A percentile compares a stretch with the other conserved stretches of the same genome.
Conservation (phyloP, 2,888 invertebrate species). For the Apamea epomidion region DNA sequence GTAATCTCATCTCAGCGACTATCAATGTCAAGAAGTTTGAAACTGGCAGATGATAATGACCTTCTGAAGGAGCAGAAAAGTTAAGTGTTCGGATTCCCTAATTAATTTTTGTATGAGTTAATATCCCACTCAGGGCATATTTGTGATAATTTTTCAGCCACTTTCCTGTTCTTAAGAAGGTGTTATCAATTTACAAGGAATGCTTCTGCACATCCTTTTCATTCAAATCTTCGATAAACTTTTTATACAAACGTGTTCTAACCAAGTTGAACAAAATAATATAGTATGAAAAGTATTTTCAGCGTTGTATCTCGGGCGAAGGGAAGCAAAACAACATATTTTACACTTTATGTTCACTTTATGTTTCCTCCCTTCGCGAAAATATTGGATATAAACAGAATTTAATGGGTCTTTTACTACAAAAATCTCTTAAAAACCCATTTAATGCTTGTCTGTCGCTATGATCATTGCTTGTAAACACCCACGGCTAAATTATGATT, state of each 20-base stretch:
- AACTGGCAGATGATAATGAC: too few species aligned
- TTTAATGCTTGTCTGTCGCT: slow-evolving; percentile 13
- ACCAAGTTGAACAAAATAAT: slow-evolving; percentile 16
- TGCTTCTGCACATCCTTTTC: not conserved
- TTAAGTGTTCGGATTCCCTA: not conserved
- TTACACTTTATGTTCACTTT: slow-evolving; percentile 53
- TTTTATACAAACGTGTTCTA: not conserved
- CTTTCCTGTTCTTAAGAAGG: not conserved
- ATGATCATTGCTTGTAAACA: slow-evolving; percentile 1
- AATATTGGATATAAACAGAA: slow-evolving; percentile 47
- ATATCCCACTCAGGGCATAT: not conserved
- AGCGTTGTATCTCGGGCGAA: slow-evolving; percentile 23
- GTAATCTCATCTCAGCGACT: too few species aligned
- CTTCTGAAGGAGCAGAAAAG: not conserved
- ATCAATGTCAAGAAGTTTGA: too few species aligned
- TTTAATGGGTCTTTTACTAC: slow-evolving; percentile 25
- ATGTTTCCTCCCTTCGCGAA: slow-evolving; percentile 46
- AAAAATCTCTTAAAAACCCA: slow-evolving; percentile 25
- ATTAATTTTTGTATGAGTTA: not conserved
- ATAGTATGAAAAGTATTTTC: slow-evolving; percentile 9
- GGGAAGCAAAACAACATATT: slow-evolving; percentile 52
- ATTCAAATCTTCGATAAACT: slow-evolving; percentile 2
- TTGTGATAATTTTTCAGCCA: not conserved
- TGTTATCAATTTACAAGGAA: not conserved
- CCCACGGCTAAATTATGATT: slow-evolving; percentile 11